Base-by-base conservation (phyloP, 2,797 vertebrate genomes). In the Philypnodon macrostomus region DNA sequence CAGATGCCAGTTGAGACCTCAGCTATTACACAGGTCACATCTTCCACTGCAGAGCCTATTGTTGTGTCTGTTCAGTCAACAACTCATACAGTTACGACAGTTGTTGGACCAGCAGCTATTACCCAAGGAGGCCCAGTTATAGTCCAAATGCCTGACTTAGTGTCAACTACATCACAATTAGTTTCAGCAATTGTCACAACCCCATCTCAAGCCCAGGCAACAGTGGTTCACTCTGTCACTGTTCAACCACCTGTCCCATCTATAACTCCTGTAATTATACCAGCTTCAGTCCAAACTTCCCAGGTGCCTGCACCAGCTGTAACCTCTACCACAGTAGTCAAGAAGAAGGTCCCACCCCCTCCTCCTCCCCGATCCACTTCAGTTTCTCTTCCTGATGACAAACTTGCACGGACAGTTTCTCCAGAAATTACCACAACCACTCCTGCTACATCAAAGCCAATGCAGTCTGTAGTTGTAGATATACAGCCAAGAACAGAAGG, bases 391-490 rank as follows among this genome's bases (percentile, higher is more conserved):
- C 50, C 75, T 35, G 79, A 81, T 30, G 52, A 51, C 19, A 37
- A 46, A 63, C 21, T 31, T 53, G 42, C 57, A 62, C 84, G 53
- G 21, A 66, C 56, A 48, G 34, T 65, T 53, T 68, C 55, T 21
- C 63, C 81, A 14, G 60, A 58, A 29, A 42, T 72, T 40, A 63
- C 51, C 16, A 62, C 79, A 33, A 56, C 70, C 5, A 56, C 47
- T 69, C 39, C 67, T 14, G 58, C 53, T 26, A 62, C 52, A 18
- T 51, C 52, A 58, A 53, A 53, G 41, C 70, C 73, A 56, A 73
- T 85, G 79, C 80, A 87, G 21, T 88, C 87, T 46, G 71, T 86
- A 52, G 48, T 81, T 69, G 81, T 86, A 44, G 85, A 87, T 67
- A 87, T 82, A 76, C 85, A 87, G 41, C 82, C 85, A 58, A 65